These are phyloP conservation scores for Bruchidius siliquastri DNA, from an alignment of 2,888 invertebrate genomes.

Conservation along the genomic window DNA sequence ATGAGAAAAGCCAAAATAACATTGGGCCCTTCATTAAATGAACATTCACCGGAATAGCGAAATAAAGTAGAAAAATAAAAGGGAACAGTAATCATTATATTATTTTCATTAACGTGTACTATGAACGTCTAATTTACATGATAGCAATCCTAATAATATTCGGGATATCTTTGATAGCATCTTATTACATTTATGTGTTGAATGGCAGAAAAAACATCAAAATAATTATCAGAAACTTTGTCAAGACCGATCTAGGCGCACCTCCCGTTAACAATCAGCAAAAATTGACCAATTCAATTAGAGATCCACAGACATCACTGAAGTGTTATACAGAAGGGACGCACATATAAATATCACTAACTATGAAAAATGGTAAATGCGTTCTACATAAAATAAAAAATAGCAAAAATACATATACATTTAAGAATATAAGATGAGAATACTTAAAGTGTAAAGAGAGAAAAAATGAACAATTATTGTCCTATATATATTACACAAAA, in stretches of 20 bases:
- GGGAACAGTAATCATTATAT: too few relatives aligned
- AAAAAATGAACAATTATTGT: not conserved
- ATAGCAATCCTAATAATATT: too few relatives aligned
- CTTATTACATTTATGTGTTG: too few relatives aligned
- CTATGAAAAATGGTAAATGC: not conserved
- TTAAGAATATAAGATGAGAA: not conserved
- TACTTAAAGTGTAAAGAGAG: not conserved
- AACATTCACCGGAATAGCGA: too few relatives aligned
- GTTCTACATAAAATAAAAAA: not conserved
- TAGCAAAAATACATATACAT: not conserved
- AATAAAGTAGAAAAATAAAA: too few relatives aligned
- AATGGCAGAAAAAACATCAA: not conserved
- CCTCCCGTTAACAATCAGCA: not conserved
- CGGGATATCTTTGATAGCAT: too few relatives aligned
- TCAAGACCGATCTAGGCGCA: not conserved
- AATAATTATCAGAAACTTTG: not conserved
- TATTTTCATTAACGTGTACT: too few relatives aligned
- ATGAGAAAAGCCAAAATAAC: too few relatives aligned
- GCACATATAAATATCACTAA: not conserved
- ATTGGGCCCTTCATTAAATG: too few relatives aligned
- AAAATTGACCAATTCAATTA: not conserved
- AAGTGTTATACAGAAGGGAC: not conserved
- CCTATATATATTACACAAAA: not conserved
- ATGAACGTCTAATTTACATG: too few relatives aligned
- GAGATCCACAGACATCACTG: not conserved